Conservation (phyloP, 2,888 invertebrate genomes). For the Megaustenia siamemsis region DNA sequence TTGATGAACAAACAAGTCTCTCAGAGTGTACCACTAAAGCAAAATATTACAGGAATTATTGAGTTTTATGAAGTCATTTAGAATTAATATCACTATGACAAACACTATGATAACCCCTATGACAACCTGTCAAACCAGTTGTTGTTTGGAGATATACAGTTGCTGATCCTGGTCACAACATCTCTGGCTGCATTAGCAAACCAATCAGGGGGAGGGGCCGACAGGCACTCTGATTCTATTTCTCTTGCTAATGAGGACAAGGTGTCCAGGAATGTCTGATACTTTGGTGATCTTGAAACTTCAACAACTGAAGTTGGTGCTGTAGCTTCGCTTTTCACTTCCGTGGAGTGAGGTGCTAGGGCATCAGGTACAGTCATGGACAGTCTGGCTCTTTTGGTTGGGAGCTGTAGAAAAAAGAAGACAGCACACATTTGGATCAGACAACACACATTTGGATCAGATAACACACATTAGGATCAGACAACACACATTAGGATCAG, state of each 20-base stretch:
- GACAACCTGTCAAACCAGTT: conserved; percentile 43
- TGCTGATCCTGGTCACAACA: conserved; percentile 20
- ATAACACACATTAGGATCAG: too few species aligned
- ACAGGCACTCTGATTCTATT: conserved; percentile 4
- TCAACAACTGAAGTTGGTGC: not conserved
- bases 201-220: not conserved
- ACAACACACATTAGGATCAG: too few species aligned
- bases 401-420: not conserved
- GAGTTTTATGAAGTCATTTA: too few species aligned
- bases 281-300: not conserved
- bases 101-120: too few species aligned
- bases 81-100: too few species aligned
- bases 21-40: too few species aligned
- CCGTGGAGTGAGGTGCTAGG: not conserved
- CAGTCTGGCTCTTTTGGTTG: conserved; percentile 38
- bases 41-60: too few species aligned
- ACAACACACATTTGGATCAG: too few species aligned
- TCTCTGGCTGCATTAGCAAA: conserved; percentile 26
- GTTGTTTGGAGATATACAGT: not conserved
- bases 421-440: not conserved
- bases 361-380: not conserved
- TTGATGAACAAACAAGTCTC: too few species aligned
- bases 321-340: not conserved
- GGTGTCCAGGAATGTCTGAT: conserved; percentile 22
- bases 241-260: conserved; percentile 28